These are phyloP conservation scores for Gadopsis bispinosus DNA, from an alignment of 2,797 vertebrate species.

Conservation along the genomic window DNA sequence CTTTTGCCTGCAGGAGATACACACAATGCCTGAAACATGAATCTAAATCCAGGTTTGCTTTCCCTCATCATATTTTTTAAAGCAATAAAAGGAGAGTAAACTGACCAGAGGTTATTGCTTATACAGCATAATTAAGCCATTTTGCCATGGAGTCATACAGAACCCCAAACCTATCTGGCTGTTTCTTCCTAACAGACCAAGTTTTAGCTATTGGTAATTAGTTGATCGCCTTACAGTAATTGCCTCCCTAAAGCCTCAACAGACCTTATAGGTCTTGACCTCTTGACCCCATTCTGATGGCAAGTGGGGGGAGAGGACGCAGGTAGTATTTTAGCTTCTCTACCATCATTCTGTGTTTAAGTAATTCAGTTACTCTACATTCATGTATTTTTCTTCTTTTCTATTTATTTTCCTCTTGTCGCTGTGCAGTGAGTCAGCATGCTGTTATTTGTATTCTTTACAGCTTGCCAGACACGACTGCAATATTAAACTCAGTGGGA, in stretches of 20 bases:
- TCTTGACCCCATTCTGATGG: conserved; percentile 21
- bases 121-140: conserved; percentile 10
- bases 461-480: conserved; percentile 39
- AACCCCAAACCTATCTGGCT: conserved; percentile 29
- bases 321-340: conserved; percentile 24
- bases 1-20: conserved; percentile 1
- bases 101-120: conserved; percentile 4
- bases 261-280: conserved; percentile 25
- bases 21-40: not conserved
- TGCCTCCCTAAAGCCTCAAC: conserved; percentile 38
- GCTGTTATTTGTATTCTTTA: conserved; percentile 52
- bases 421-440: conserved; percentile 37
- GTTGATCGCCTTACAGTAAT: conserved; percentile 41
- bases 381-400: conserved; percentile 6
- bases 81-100: conserved; percentile 15
- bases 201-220: conserved; percentile 49
- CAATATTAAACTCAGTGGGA: conserved; percentile 43
- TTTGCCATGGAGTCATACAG: not conserved
- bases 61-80: not conserved
- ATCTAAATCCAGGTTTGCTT: conserved; percentile 7
- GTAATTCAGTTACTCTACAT: conserved; percentile 24
- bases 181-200: conserved; percentile 45
- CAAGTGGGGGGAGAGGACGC: conserved; percentile 34
- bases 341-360: conserved; percentile 6
- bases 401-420: conserved; percentile 10